Base-by-base conservation (phyloP, 2,888 invertebrate species). In the Ophion slaviceki region DNA sequence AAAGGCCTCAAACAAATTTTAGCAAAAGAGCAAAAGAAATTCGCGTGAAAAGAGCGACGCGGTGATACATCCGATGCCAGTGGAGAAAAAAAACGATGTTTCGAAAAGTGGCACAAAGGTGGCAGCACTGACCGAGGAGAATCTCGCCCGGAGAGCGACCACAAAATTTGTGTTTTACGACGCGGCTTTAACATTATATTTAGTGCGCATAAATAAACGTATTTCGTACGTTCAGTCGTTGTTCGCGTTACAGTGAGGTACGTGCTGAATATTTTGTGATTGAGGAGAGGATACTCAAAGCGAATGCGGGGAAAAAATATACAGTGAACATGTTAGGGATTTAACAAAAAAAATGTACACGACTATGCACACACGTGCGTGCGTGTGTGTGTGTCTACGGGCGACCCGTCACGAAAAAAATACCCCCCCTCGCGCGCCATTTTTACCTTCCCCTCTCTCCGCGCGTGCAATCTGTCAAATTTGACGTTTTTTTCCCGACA, bases 181-280 rank as follows among this genome's bases (percentile, higher is more conserved):
- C 90, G 92, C 91, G 90, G 88, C 90, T 92, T 89, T 91, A 88
- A 87, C 87, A 88, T 89, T 85, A 90, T 47, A 68, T 68, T 81
- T 67, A 90, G 92, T 92, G 92, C 91, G 92, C 91, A 91, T 91
- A 91, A 77, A 71, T 53, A 90, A 81, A 89, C 88, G 89, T 88
- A 88, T 88, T 88, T 88, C 84, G 86, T 88, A 87, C 88, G 88
- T 80, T 80, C 76, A 89, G 88, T 87, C 87, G 80, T 87, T 84
- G 47, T 57, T 68, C 20, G 80, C 64, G 74, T 82, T 80, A 79
- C 86, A 80, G 82, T 81, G 88, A 89, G 91, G 91, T 92, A 89
- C 75, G 91, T 90, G 40, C 61, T 67, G 45, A 84, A 76, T 71
- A 72, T 40, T 70, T 62, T 57, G 36, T 66, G 59, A 36, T 59